These are phyloP conservation scores for Dasysyrphus tricinctus DNA, from an alignment of 2,888 invertebrate genomes.

Conservation along the genomic window DNA sequence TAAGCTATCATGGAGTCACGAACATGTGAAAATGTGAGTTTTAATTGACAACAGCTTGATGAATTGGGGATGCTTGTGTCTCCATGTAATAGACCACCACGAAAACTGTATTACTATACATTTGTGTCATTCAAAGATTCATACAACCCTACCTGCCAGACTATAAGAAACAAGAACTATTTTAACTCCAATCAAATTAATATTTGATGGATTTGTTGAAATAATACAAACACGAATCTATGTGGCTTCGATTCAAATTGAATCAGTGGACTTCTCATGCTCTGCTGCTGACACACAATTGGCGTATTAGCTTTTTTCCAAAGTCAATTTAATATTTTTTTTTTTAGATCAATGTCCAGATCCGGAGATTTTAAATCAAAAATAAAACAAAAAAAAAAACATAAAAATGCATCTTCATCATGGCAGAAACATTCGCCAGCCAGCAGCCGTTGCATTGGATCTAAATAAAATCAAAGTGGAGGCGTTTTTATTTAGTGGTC, in stretches of 20 bases:
- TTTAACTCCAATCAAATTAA: neutral
- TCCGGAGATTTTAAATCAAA: constrained; percentile 7
- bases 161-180: neutral
- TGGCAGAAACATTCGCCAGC: neutral
- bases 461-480: constrained; percentile 36
- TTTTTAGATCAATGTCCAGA: constrained; percentile 19
- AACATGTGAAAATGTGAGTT: too few species aligned
- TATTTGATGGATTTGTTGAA: constrained; percentile 41
- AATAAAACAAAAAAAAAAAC: neutral
- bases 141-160: neutral
- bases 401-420: constrained; percentile 9
- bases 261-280: constrained; percentile 23
- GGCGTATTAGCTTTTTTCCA: neutral
- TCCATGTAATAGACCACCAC: too few species aligned
- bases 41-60: too few species aligned
- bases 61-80: too few species aligned
- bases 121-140: too few species aligned
- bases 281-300: constrained; percentile 22
- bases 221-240: neutral
- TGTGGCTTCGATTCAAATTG: constrained; percentile 27
- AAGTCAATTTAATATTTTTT: constrained; percentile 9
- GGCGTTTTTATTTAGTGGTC: constrained; percentile 34
- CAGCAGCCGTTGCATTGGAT: neutral
- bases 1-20: too few species aligned
- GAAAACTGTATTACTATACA: too few species aligned